Conservation (phyloP, 2,797 vertebrate species). For the Rousettus madagascariensis region DNA sequence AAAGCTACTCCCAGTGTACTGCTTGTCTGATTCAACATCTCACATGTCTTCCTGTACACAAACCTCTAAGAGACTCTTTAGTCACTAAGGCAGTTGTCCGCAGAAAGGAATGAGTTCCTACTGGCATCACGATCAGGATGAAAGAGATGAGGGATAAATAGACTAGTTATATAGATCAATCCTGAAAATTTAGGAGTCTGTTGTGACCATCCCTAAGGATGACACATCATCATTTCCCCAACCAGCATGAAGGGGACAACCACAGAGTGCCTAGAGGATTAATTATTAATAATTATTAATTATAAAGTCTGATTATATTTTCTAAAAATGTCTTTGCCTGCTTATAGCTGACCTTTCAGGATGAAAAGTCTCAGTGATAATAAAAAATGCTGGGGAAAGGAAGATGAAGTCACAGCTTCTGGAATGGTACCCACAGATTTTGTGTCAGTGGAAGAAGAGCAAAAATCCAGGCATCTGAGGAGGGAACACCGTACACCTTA, state of each 20-base stretch:
- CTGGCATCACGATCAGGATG: background rate
- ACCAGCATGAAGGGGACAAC: too few relatives aligned
- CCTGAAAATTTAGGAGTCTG: background rate
- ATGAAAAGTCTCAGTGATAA: background rate
- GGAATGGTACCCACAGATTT: background rate
- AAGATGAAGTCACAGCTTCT: background rate
- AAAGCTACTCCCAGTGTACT: background rate
- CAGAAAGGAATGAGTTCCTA: background rate
- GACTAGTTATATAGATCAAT: background rate
- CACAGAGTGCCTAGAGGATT: too few relatives aligned
- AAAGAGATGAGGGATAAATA: background rate
- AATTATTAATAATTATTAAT: too few relatives aligned
- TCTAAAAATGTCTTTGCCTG: background rate
- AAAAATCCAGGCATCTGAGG: background rate
- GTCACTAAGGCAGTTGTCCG: background rate
- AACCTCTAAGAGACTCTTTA: background rate
- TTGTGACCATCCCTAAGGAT: background rate
- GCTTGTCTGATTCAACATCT: background rate
- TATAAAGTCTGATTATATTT: background rate
- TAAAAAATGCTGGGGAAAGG: background rate
- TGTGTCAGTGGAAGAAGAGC: background rate
- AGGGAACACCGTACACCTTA: background rate
- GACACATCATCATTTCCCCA: background rate
- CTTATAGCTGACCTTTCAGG: background rate
- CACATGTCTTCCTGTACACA: background rate